Conservation (phyloP, 2,113 vertebrate genomes). For the Siniperca chuatsi region DNA sequence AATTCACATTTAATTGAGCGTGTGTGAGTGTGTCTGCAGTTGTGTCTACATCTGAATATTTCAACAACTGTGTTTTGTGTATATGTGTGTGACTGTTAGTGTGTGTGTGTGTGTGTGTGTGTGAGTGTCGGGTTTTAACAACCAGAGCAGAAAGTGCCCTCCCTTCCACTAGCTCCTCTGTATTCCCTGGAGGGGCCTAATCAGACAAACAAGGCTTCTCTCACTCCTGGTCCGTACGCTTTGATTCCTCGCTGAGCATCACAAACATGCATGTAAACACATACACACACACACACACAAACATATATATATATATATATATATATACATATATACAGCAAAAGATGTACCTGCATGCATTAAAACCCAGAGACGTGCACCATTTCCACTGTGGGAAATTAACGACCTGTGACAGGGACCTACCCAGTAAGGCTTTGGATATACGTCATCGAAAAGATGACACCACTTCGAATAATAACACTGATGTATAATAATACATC, state of each 20-base stretch:
- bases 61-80: background rate
- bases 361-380: background rate
- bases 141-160: slow-evolving; percentile 26
- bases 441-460: background rate
- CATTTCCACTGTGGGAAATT: background rate
- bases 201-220: slow-evolving; percentile 69
- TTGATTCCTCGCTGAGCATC: slow-evolving; percentile 65
- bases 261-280: slow-evolving; percentile 24
- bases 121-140: slow-evolving; percentile 27
- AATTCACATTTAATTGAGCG: slow-evolving; percentile 66
- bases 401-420: background rate
- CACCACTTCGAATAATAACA: background rate
- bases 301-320: background rate
- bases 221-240: slow-evolving; percentile 51
- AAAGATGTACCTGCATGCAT: background rate
- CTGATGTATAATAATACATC: no score
- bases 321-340: background rate
- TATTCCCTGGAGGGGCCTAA: slow-evolving; percentile 64
- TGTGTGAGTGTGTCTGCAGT: slow-evolving; percentile 29
- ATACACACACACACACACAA: slow-evolving; percentile 11
- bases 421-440: background rate
- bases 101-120: slow-evolving; percentile 17
- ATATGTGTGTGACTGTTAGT: background rate
- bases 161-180: slow-evolving; percentile 41
- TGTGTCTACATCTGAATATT: slow-evolving; percentile 39